Percentiles rank a stretch among this genome's conserved stretches.
Conservation (phyloP, 2,113 vertebrate species). For the Melospiza georgiana region DNA sequence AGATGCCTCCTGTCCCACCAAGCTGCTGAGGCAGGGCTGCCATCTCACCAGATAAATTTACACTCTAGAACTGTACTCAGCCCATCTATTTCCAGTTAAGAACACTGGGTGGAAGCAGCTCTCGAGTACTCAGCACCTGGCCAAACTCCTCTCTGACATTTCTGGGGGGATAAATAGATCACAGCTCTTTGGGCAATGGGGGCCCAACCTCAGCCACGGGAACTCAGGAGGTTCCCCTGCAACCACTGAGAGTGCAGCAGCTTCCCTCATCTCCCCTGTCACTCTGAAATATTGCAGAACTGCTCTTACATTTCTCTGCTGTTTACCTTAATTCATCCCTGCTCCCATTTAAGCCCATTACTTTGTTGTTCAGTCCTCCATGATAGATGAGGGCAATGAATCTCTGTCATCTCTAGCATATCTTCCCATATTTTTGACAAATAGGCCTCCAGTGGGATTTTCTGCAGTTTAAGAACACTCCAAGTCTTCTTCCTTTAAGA, state of each 20-base stretch:
- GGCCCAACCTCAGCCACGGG: background rate
- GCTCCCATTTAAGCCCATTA: slow-evolving; percentile 35
- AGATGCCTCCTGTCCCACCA: slow-evolving; percentile 14
- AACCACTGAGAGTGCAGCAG: background rate
- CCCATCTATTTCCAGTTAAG: background rate
- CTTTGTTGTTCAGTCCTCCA: slow-evolving; percentile 1
- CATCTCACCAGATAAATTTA: background rate
- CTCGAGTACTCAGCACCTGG: background rate
- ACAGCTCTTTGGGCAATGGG: background rate
- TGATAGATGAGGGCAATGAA: slow-evolving; percentile 41
- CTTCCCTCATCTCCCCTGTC: background rate
- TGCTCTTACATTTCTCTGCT: background rate
- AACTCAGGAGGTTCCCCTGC: background rate
- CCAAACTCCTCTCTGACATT: background rate
- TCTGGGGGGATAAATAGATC: background rate
- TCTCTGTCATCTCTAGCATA: background rate
- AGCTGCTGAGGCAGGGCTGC: background rate
- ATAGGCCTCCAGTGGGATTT: background rate
- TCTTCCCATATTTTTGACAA: background rate
- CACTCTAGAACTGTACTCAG: background rate
- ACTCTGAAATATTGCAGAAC: background rate
- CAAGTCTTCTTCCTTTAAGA: background rate
- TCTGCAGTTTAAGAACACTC: background rate
- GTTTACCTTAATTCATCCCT: slow-evolving; percentile 34
- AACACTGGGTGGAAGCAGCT: background rate